Base-by-base conservation (phyloP, 2,113 vertebrate species). In the Gobius niger region DNA sequence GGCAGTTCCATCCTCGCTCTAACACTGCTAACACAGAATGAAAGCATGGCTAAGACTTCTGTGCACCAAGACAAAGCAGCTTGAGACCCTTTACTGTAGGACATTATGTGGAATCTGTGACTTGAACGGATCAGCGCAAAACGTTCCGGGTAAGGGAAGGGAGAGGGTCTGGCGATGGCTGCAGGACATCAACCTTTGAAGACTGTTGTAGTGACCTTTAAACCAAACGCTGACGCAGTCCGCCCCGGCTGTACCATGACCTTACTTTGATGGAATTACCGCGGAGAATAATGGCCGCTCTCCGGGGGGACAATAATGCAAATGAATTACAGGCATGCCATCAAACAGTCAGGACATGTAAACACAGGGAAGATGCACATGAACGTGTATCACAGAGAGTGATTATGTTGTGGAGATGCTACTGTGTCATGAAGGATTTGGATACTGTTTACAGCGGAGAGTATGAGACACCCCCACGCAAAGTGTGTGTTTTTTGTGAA, bases 231-330 rank as follows among this genome's bases (percentile, higher is more conserved):
- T 89, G 89, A 89, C 68, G 78, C 78, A 69, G 78, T 57, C 64
- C 78, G 77, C 72, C 73, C 83, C 80, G 66, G 82, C 81, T 83
- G 75, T 84, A 72, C 72, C 63, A 77, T 90, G 88, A 88, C 88
- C 90, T 91, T 91, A 82, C 87, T 90, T 90, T 91, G 88, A 91
- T 90, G 85, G 85, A 84, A 85, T 86, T 82, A 88, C 81, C 65
- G 82, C 76, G 77, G 68, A 88, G 74, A 83, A 84, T 77, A 85
- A 84, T 82, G 49, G 75, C 63, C 19, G 19, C 6, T 67, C 42
- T 71, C 60, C 51, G 54, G 7, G 46, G 78, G 54, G 75, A 85
- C 77, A 73, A 81, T 84, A 76, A 66, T 56, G 54, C 18, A 73
- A 70, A 72, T 65, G 50, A 75, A 81, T 7, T 4, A 42, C 47